Conservation (phyloP, 1,140 invertebrate species). For the Catajapyx aquilonaris region DNA sequence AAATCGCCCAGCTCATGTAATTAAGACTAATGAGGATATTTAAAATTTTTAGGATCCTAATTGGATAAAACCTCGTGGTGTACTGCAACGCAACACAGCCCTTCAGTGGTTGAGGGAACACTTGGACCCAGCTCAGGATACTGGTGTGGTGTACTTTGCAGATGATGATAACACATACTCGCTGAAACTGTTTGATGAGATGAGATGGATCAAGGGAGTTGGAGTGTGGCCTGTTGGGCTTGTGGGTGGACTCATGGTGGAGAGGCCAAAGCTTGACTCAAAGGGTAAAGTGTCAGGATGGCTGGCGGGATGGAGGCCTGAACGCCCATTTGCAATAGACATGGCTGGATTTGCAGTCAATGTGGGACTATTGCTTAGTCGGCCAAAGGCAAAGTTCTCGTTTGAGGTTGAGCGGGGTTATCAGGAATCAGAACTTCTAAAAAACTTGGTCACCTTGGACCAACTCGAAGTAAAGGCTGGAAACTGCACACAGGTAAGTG, state of each 20-base stretch:
- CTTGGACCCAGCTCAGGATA: slow-evolving; percentile 24
- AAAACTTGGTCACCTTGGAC: slow-evolving; percentile 48
- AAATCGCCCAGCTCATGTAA: too few species aligned
- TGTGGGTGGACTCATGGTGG: slow-evolving; percentile 72
- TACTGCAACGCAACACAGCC: slow-evolving; percentile 79
- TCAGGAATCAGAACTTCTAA: slow-evolving; percentile 78
- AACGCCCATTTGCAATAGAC: slow-evolving; percentile 83
- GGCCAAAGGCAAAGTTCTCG: slow-evolving; percentile 59
- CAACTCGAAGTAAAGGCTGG: slow-evolving; percentile 76
- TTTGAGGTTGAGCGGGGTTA: slow-evolving; percentile 65
- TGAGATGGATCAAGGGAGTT: slow-evolving; percentile 61
- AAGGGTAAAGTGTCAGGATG: slow-evolving; percentile 57
- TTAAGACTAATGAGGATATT: too few species aligned
- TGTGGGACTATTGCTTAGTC: slow-evolving; percentile 48
- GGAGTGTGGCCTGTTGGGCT: slow-evolving; percentile 96
- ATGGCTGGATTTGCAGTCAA: slow-evolving; percentile 98
- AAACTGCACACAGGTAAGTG: slow-evolving; percentile 56
- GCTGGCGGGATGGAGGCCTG: slow-evolving; percentile 64
- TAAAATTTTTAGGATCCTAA: slow-evolving; percentile 36
- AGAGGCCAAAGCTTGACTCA: slow-evolving; percentile 49
- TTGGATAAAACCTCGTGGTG: slow-evolving; percentile 83
- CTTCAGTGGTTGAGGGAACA: slow-evolving; percentile 68
- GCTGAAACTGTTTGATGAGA: slow-evolving; percentile 74
- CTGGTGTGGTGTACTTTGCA: slow-evolving; percentile 86
- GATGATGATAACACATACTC: slow-evolving; percentile 97